These are phyloP conservation scores for Ostrea edulis DNA, from an alignment of 1,140 invertebrate species.

Conservation along the genomic window DNA sequence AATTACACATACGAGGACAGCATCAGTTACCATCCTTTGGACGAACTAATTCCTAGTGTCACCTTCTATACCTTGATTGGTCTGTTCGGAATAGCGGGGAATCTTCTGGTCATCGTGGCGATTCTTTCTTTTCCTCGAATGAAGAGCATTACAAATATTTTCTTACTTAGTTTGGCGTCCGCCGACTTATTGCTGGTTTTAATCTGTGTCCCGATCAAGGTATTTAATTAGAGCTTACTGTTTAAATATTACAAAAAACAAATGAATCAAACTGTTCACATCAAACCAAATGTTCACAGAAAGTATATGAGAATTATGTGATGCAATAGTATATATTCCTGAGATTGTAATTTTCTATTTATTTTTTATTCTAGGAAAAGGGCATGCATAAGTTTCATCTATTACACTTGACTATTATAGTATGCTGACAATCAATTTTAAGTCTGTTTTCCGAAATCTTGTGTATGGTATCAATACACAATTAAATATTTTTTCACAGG, in stretches of 20 bases:
- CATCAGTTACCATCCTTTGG: slow-evolving; percentile 77
- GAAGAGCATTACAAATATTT: slow-evolving; percentile 81
- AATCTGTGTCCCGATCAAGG: slow-evolving; percentile 86
- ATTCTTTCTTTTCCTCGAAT: slow-evolving; percentile 59
- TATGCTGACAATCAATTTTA: no score
- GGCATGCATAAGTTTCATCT: no score
- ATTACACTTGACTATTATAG: no score
- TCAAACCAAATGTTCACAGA: no score
- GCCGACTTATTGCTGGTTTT: slow-evolving; percentile 87
- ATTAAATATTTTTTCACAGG: no score
- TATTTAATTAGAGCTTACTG: slow-evolving; percentile 26
- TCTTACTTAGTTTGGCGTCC: slow-evolving; percentile 85
- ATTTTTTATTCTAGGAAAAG: no score
- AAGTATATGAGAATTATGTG: no score
- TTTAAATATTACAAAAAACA: neutral
- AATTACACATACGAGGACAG: slow-evolving; percentile 57
- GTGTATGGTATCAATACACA: no score
- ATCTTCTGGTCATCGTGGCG: slow-evolving; percentile 57
- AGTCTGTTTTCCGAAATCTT: no score
- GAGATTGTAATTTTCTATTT: no score
- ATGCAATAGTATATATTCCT: no score
- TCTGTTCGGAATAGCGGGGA: slow-evolving; percentile 59
- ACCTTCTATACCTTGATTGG: slow-evolving; percentile 84
- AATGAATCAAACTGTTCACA: no score
- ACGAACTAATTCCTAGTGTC: slow-evolving; percentile 83